phyloP scores from a whole-genome alignment of 1,140 invertebrate species.

The Oncopeltus fasciatus region DNA sequence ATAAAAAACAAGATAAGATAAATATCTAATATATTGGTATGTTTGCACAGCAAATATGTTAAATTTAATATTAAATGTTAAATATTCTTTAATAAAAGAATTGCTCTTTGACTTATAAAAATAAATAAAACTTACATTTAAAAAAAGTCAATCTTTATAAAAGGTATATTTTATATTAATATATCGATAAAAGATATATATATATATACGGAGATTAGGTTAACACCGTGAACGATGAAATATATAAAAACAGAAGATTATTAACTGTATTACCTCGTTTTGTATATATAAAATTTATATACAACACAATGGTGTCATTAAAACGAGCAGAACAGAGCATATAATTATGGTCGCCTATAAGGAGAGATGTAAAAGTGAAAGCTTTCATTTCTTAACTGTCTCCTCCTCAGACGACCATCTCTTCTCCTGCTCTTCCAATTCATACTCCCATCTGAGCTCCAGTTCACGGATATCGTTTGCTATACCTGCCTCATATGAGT shows the following conservation, averaged over 20 bases:
- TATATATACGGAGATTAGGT: not conserved
- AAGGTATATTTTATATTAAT: not conserved
- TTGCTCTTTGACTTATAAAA: not conserved
- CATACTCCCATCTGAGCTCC: constrained; percentile 46
- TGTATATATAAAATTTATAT: not conserved
- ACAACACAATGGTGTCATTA: not conserved
- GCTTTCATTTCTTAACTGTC: constrained; percentile 23
- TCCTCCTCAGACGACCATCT: constrained; percentile 47
- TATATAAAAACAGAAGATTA: not conserved
- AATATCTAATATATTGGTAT: not conserved
- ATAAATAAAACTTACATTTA: constrained; percentile 5
- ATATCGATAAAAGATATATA: constrained; percentile 5
- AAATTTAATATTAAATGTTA: not conserved
- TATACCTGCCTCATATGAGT: constrained; percentile 48
- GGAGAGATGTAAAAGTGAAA: not conserved
- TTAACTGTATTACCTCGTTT: not conserved
- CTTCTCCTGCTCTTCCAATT: constrained; percentile 49
- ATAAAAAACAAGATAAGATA: too few species aligned
- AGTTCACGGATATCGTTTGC: constrained; percentile 51
- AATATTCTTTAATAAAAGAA: constrained; percentile 8
- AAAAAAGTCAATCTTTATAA: constrained; percentile 6
- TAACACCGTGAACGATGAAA: not conserved
- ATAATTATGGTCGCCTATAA: not conserved
- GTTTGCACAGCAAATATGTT: not conserved
- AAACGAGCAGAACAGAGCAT: not conserved